Evolutionary conservation across 2,113 vertebrate species (phyloP).

Genomic region (Boleophthalmus pectinirostris): DNA sequence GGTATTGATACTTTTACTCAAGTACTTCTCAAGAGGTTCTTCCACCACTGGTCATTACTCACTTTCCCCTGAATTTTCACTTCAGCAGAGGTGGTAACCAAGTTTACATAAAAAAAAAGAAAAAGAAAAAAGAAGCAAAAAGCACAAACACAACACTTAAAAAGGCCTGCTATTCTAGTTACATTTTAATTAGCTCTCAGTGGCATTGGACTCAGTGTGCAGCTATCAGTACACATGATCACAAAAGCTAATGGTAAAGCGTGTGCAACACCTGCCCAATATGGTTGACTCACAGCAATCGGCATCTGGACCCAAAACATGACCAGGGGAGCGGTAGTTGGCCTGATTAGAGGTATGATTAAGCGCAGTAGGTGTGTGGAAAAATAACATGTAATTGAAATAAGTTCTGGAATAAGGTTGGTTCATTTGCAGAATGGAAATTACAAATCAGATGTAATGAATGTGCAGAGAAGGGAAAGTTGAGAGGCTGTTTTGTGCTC

Average conservation of each 20-base stretch:
- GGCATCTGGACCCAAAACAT: slow-evolving; percentile 23
- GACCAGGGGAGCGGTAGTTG: slow-evolving; percentile 25
- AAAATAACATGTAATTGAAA: slow-evolving; percentile 33
- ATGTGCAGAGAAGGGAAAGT: background rate
- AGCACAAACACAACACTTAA: no score
- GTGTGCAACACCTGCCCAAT: slow-evolving; percentile 40
- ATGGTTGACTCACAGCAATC: slow-evolving; percentile 35
- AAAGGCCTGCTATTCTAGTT: no score
- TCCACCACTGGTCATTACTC: no score
- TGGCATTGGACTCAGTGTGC: slow-evolving; percentile 41
- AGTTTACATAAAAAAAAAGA: no score
- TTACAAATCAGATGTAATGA: background rate
- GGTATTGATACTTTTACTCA: no score
- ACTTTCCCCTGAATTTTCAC: no score
- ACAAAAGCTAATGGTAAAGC: slow-evolving; percentile 18
- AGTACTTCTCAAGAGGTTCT: no score
- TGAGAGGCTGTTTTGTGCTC: background rate
- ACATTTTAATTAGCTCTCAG: background rate
- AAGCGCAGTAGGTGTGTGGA: slow-evolving; percentile 32
- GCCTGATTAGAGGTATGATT: slow-evolving; percentile 62
- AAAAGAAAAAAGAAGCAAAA: no score
- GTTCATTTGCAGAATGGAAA: slow-evolving; percentile 12
- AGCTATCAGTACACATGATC: slow-evolving; percentile 45
- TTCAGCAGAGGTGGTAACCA: no score
- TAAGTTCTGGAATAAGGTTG: slow-evolving; percentile 32